These are phyloP conservation scores for Ramphastos sulfuratus DNA, from an alignment of 2,113 vertebrate species.

Conservation along the genomic window DNA sequence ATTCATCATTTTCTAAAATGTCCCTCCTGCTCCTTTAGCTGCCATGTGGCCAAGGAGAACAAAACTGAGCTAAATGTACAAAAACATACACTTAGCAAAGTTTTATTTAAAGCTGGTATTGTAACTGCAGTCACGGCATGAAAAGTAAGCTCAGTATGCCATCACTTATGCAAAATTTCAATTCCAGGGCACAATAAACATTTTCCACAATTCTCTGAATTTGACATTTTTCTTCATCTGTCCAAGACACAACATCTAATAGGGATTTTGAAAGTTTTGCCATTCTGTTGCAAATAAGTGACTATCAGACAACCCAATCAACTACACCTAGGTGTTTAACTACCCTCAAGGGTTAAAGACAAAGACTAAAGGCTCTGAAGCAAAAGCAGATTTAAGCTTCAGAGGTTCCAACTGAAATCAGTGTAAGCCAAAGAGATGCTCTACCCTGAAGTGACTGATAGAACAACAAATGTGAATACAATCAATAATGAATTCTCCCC, in stretches of 20 bases:
- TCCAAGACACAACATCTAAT: not conserved
- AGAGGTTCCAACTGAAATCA: not conserved
- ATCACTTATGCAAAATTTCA: constrained; percentile 1
- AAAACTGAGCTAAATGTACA: not conserved
- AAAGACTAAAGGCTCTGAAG: not conserved
- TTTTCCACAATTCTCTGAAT: not conserved
- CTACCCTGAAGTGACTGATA: not conserved
- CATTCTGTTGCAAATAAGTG: not conserved
- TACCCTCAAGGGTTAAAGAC: not conserved
- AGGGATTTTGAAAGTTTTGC: not conserved
- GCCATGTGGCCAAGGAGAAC: not conserved
- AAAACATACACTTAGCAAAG: constrained; percentile 3
- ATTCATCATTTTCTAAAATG: constrained; percentile 43
- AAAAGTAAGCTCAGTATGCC: not conserved
- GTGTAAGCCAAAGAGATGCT: not conserved
- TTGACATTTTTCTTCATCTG: not conserved
- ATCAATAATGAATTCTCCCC: not conserved
- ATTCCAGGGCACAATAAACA: constrained; percentile 1
- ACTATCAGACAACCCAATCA: not conserved
- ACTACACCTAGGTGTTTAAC: not conserved
- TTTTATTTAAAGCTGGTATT: constrained; percentile 38
- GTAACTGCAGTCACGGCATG: not conserved
- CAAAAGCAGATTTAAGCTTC: not conserved
- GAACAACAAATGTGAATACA: not conserved
- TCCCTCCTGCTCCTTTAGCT: not conserved